A percentile compares a stretch with the other conserved stretches of the same genome.
Conservation (phyloP, 2,888 invertebrate genomes). For the Rosalia funebris region DNA sequence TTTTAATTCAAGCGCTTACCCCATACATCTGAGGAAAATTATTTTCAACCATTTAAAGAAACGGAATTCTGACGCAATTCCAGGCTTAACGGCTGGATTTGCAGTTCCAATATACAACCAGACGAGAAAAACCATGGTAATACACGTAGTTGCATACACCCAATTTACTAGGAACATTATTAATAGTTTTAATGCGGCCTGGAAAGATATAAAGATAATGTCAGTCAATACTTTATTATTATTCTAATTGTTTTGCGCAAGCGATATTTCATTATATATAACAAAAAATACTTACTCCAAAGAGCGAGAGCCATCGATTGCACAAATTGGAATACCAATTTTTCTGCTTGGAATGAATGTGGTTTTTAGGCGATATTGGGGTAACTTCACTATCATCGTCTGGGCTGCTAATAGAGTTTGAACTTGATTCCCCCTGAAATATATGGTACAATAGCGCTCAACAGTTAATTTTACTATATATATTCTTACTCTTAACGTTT, state of each 20-base stretch:
- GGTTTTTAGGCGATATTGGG: slow-evolving; percentile 70
- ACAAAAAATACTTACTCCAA: slow-evolving; percentile 74
- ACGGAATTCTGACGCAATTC: slow-evolving; percentile 84
- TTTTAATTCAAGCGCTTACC: slow-evolving; percentile 67
- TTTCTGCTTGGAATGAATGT: slow-evolving; percentile 88
- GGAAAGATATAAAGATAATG: slow-evolving; percentile 50
- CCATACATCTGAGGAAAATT: slow-evolving; percentile 77
- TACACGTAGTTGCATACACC: slow-evolving; percentile 88
- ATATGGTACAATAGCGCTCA: neutral
- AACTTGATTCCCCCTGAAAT: slow-evolving; percentile 59
- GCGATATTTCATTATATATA: too few relatives aligned
- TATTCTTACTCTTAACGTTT: slow-evolving; percentile 74
- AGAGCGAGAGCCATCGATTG: slow-evolving; percentile 92
- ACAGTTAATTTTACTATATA: too few relatives aligned
- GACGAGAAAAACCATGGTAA: slow-evolving; percentile 82
- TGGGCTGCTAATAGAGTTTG: slow-evolving; percentile 56
- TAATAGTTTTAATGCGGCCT: slow-evolving; percentile 87
- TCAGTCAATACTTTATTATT: too few relatives aligned
- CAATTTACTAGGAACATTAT: slow-evolving; percentile 95
- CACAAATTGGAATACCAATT: slow-evolving; percentile 96
- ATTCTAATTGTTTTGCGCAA: too few relatives aligned
- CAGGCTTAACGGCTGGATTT: slow-evolving; percentile 95
- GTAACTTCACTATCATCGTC: slow-evolving; percentile 62
- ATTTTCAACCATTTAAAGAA: slow-evolving; percentile 83
- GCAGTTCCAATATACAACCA: slow-evolving; percentile 96